Evolutionary conservation across 2,888 invertebrate species (phyloP).

Genomic region (Zhuqinia jingwanae): DNA sequence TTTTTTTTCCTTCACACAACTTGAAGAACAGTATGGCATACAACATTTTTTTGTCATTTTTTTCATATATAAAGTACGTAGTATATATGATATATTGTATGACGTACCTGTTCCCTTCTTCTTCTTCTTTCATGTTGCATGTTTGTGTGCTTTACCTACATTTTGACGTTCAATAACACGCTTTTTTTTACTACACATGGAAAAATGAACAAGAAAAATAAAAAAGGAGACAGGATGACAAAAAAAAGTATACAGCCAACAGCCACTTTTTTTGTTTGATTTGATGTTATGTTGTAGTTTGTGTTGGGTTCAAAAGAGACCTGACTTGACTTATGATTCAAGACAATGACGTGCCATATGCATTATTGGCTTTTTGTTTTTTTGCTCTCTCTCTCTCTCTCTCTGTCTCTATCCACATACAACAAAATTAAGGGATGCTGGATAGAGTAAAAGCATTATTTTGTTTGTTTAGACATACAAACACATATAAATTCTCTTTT

Average conservation of each 20-base stretch:
- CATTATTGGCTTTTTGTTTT: no score
- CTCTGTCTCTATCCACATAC: background rate
- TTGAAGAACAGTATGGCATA: no score
- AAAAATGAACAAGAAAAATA: background rate
- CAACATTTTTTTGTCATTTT: background rate
- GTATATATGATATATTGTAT: background rate
- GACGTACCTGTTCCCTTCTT: constrained; percentile 1
- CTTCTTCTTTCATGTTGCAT: background rate
- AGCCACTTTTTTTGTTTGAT: constrained; percentile 21
- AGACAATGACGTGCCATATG: background rate
- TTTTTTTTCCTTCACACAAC: no score
- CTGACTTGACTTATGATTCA: background rate
- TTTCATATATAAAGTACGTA: background rate
- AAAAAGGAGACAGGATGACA: constrained; percentile 20
- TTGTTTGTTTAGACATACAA: background rate
- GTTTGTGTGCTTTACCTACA: constrained; percentile 20
- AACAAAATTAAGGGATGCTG: background rate
- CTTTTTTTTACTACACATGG: no score
- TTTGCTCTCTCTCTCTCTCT: background rate
- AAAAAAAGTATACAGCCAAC: background rate
- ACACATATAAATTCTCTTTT: background rate
- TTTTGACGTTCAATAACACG: no score
- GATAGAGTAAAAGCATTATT: background rate
- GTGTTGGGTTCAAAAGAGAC: background rate
- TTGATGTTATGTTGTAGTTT: background rate